Base-by-base conservation (phyloP, 1,140 invertebrate genomes). In the Delia radicum region DNA sequence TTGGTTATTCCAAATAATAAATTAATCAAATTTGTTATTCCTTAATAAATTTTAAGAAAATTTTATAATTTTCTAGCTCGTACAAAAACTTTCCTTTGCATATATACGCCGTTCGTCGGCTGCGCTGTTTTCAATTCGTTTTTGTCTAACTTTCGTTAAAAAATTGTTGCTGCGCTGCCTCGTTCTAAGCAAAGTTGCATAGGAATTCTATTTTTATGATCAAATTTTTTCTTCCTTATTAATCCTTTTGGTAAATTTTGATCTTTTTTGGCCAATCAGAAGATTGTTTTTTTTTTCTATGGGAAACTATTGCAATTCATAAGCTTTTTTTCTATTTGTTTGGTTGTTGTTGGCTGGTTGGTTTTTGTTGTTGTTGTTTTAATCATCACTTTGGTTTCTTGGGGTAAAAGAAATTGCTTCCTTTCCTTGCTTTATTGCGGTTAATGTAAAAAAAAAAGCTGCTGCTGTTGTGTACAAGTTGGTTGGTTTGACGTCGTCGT, bases 191-290 rank as follows among this genome's bases (percentile, higher is more conserved):
- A n/a, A n/a, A n/a, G n/a, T n/a, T 69, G 18, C 65, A 31, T 29
- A 69, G 65, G 65, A 69, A 69, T 80, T 77, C 74, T 79, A 77
- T 81, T 77, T 74, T 21, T 69, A 69, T 37, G 6, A 8, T 0
- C 75, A 83, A 83, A 83, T 28, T 48, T 33, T 73, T 73, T 69
- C 65, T 21, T 33, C 65, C 31, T 69, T 69, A 33, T 21, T 15
- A n/a, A 65, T 42, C 37, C 12, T 65, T 65, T n/a, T 65, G 26
- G 6, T 28, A 26, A n/a, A 2, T 63, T 31, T 65, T 18, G 27
- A 5, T n/a, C n/a, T 67, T 31, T 15, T 3, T 33, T 31, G 33
- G 33, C 18, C 65, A 69, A 33, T 37, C 65, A 28, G 29, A 7
- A 26, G 65, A 69, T 69, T 69, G 65, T 69, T 69, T 29, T 55